These are phyloP conservation scores for Andrena minutula DNA, from an alignment of 2,888 invertebrate genomes.

Conservation along the genomic window DNA sequence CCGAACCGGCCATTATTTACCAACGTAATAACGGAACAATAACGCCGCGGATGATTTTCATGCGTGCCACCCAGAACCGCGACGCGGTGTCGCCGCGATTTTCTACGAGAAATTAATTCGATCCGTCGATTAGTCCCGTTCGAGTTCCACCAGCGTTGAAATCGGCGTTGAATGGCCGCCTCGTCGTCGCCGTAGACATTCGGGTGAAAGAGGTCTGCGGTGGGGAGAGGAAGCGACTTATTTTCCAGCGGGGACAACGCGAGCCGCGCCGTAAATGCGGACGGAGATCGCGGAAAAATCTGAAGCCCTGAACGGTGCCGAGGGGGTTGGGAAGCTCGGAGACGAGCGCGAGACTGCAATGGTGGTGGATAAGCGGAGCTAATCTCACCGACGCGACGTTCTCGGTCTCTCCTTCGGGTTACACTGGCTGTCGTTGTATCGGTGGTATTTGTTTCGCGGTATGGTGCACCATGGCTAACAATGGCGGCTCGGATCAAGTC, in stretches of 20 bases:
- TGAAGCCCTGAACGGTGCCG: background rate
- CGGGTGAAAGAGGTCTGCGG: background rate
- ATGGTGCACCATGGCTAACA: constrained; percentile 68
- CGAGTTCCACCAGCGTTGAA: constrained; percentile 8
- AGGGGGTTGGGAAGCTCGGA: background rate
- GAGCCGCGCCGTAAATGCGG: background rate
- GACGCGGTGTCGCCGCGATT: background rate
- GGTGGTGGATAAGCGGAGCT: constrained; percentile 62
- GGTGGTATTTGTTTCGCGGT: constrained; percentile 73
- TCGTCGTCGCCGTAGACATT: constrained; percentile 10
- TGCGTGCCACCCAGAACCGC: constrained; percentile 53
- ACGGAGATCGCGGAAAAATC: constrained; percentile 42
- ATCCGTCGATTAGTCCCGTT: constrained; percentile 21
- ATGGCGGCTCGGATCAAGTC: constrained; percentile 63
- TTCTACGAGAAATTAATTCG: constrained; percentile 16
- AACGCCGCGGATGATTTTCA: constrained; percentile 76
- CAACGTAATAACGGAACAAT: constrained; percentile 74
- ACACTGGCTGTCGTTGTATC: constrained; percentile 43
- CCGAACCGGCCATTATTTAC: constrained; percentile 61
- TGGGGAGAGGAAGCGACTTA: constrained; percentile 26
- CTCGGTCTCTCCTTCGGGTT: constrained; percentile 7
- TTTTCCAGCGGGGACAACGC: constrained; percentile 19
- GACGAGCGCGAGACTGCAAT: constrained; percentile 34
- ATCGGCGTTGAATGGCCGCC: constrained; percentile 19
- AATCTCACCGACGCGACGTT: constrained; percentile 53